phyloP scores from a whole-genome alignment of 2,113 vertebrate species.

The Copsychus sechellarum region DNA sequence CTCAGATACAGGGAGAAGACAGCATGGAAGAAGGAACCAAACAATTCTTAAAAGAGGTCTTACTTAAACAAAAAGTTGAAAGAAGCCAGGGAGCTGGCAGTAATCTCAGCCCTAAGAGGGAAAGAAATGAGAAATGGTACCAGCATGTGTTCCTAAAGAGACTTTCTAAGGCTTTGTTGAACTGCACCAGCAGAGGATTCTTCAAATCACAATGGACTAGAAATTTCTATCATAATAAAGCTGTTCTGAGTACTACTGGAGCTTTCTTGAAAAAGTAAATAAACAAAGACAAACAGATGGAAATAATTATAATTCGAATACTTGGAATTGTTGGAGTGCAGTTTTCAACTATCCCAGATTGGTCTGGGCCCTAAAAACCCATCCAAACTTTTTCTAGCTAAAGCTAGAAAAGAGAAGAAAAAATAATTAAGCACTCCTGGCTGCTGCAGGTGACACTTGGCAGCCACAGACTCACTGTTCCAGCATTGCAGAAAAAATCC shows the following conservation, averaged over 20 bases:
- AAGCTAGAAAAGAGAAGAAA: not conserved
- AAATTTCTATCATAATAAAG: not conserved
- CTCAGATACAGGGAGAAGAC: not conserved
- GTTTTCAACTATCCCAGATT: not conserved
- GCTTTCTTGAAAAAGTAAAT: slow-evolving; percentile 23
- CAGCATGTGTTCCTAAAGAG: not conserved
- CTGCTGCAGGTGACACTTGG: not conserved
- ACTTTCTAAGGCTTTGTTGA: not conserved
- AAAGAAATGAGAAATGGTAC: rapidly evolving
- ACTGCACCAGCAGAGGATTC: not conserved
- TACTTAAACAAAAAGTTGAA: not conserved
- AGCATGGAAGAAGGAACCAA: not conserved
- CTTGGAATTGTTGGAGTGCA: not conserved
- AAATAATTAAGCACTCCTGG: no score
- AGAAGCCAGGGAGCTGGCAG: rapidly evolving
- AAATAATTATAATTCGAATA: not conserved
- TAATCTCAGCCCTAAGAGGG: not conserved
- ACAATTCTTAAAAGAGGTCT: rapidly evolving
- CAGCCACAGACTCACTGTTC: not conserved
- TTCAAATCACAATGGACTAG: not conserved
- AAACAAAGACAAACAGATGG: slow-evolving; percentile 18
- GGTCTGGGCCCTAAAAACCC: not conserved
- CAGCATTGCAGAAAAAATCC: not conserved
- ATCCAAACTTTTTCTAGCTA: not conserved
- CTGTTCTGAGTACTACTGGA: not conserved